A percentile compares a stretch with the other conserved stretches of the same genome.
Conservation (phyloP, 1,140 invertebrate genomes). For the Trachymyrmex cornetzi region DNA sequence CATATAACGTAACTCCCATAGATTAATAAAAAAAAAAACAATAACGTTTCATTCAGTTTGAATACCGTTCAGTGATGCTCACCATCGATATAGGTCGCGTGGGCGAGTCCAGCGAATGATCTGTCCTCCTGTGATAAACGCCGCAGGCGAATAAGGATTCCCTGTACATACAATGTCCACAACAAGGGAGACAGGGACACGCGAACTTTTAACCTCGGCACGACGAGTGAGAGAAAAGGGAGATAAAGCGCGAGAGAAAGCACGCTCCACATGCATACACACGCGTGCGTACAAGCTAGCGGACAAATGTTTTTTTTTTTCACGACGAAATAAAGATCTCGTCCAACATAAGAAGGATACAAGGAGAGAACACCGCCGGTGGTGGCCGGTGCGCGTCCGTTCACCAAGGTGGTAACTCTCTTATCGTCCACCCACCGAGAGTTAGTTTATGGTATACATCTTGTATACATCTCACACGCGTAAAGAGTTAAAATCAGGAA, state of each 20-base stretch:
- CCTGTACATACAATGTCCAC: slow-evolving; percentile 30
- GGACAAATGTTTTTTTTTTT: slow-evolving; percentile 71
- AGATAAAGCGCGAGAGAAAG: slow-evolving; percentile 30
- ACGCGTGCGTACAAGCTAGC: neutral
- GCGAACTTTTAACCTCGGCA: slow-evolving; percentile 66
- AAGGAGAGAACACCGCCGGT: slow-evolving; percentile 73
- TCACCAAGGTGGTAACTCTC: slow-evolving; percentile 72
- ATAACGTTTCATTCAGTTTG: slow-evolving; percentile 23
- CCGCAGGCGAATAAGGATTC: slow-evolving; percentile 47
- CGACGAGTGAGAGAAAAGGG: slow-evolving; percentile 13
- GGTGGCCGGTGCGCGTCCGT: slow-evolving; percentile 75
- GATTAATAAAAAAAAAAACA: slow-evolving; percentile 8
- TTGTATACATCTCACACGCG: neutral
- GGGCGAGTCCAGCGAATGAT: slow-evolving; percentile 61
- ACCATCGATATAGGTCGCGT: slow-evolving; percentile 56
- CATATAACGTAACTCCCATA: neutral
- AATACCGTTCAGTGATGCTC: slow-evolving; percentile 37
- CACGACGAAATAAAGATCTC: slow-evolving; percentile 76
- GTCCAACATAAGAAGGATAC: slow-evolving; percentile 74
- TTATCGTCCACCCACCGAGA: slow-evolving; percentile 38
- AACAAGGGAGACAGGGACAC: slow-evolving; percentile 47
- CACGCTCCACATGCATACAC: neutral
- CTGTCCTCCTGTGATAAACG: slow-evolving; percentile 66
- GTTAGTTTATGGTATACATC: slow-evolving; percentile 38
- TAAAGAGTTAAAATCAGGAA: slow-evolving; percentile 1